Percentiles rank a stretch among this genome's conserved stretches.
Conservation (phyloP, 2,797 vertebrate species). For the Falco concolor region DNA sequence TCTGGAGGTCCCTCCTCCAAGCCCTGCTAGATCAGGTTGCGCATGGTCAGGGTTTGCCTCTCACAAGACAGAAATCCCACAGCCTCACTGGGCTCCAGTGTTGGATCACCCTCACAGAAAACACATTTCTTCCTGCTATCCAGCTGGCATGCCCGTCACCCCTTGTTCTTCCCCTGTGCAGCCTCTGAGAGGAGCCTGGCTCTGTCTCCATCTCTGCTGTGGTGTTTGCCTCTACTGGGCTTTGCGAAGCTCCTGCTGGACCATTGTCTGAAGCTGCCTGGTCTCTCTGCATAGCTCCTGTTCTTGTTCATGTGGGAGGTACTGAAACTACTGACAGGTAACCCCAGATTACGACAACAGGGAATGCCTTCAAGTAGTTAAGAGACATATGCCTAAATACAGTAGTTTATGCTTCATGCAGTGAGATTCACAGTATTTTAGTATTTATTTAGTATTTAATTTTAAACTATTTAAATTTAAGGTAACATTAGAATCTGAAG, state of each 20-base stretch:
- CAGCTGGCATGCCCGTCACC: background rate
- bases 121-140: background rate
- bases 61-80: background rate
- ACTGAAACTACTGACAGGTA: background rate
- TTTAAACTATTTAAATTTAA: background rate
- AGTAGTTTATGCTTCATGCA: background rate
- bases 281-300: background rate
- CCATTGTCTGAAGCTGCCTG: background rate
- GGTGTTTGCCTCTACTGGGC: background rate
- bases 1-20: background rate
- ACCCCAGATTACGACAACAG: background rate
- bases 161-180: background rate
- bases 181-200: background rate
- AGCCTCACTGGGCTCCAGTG: background rate
- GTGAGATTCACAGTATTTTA: background rate
- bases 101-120: background rate
- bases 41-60: background rate
- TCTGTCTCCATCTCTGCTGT: background rate
- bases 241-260: background rate
- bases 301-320: fast-evolving
- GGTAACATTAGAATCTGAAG: background rate
- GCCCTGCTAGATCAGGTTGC: background rate
- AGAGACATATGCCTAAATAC: background rate
- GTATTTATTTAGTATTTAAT: background rate
- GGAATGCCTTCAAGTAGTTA: background rate